A percentile compares a stretch with the other conserved stretches of the same genome.
Evolutionary conservation across 2,888 invertebrate species (phyloP).

Genomic region (Lutraria lutraria): DNA sequence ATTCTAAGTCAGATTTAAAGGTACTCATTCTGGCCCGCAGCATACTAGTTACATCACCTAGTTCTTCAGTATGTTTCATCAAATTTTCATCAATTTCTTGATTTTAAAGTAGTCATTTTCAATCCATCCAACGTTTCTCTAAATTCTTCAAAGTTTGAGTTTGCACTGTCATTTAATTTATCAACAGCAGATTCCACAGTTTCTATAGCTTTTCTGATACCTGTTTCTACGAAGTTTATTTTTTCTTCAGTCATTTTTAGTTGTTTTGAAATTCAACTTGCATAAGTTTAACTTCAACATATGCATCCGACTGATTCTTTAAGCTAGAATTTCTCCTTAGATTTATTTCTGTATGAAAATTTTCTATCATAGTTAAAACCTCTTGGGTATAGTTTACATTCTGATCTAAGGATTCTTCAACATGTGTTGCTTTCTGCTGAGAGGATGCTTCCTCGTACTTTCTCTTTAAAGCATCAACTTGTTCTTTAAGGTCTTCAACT

Average conservation of each 20-base stretch:
- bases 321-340: not conserved
- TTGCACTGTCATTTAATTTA: not conserved
- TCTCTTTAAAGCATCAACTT: too few relatives aligned
- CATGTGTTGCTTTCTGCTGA: not conserved
- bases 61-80: not conserved
- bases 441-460: too few relatives aligned
- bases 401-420: not conserved
- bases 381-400: not conserved
- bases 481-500: too few relatives aligned
- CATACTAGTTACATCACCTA: not conserved
- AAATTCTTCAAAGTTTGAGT: not conserved
- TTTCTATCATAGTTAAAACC: constrained; percentile 13
- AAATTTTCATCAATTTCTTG: not conserved
- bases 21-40: not conserved
- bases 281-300: not conserved
- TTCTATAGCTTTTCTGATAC: not conserved
- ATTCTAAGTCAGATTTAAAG: not conserved
- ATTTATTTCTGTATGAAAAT: not conserved
- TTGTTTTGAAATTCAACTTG: not conserved
- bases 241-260: not conserved
- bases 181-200: not conserved
- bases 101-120: not conserved
- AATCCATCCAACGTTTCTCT: not conserved
- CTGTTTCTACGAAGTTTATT: not conserved
- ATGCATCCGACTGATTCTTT: not conserved